Conservation (phyloP, 2,113 vertebrate genomes). For the Pedionomus torquatus region DNA sequence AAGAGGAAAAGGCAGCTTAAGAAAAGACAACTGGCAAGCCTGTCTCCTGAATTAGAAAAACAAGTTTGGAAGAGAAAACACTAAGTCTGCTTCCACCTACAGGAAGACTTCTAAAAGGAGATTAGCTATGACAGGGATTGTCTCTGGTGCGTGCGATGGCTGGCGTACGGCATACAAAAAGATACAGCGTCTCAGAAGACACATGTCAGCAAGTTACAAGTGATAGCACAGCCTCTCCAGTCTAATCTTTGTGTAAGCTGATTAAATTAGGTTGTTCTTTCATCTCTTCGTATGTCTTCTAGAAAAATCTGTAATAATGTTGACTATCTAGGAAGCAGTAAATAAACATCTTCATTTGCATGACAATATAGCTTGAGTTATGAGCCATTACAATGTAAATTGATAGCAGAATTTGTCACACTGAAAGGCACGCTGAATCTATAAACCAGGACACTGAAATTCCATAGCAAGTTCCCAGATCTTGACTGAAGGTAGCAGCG, state of each 20-base stretch:
- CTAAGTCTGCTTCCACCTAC: background rate
- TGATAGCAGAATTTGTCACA: background rate
- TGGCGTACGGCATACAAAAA: rapidly evolving
- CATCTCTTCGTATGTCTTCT: background rate
- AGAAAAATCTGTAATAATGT: background rate
- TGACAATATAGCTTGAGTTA: background rate
- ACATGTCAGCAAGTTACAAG: background rate
- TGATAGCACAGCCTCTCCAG: background rate
- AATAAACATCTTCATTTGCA: background rate
- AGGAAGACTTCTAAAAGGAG: background rate
- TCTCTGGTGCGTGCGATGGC: background rate
- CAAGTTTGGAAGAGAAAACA: background rate
- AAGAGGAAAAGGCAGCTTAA: background rate
- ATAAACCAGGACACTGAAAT: background rate
- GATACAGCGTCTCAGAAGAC: background rate
- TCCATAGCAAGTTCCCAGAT: too few species aligned
- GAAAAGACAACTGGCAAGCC: background rate
- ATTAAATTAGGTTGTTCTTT: background rate
- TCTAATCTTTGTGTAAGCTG: background rate
- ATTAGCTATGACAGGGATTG: background rate
- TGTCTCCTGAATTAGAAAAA: background rate
- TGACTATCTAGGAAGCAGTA: background rate
- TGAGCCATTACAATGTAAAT: background rate
- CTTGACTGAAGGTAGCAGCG: background rate
- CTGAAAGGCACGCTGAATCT: background rate